A percentile compares a stretch with the other conserved stretches of the same genome.
phyloP scores from a whole-genome alignment of 1,140 invertebrate genomes.

The Glossosoma conforme region DNA sequence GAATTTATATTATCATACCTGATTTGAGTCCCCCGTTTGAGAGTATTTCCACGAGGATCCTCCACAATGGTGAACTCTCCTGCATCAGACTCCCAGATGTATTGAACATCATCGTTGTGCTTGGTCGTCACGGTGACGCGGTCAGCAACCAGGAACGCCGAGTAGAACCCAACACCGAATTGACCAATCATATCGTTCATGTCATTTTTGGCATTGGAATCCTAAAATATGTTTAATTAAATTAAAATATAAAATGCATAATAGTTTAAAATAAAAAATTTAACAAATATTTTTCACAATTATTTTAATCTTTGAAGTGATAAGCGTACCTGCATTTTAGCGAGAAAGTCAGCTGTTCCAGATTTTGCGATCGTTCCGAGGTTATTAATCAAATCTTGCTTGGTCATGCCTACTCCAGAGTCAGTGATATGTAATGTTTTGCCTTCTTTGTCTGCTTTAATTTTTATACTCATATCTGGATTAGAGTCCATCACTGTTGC shows the following conservation, averaged over 20 bases:
- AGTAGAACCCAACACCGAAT: constrained; percentile 98
- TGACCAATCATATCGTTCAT: constrained; percentile 88
- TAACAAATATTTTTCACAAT: too few relatives aligned
- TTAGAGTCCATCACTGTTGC: constrained; percentile 70
- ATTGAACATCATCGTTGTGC: constrained; percentile 91
- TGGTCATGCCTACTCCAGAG: constrained; percentile 98
- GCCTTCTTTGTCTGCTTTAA: constrained; percentile 96
- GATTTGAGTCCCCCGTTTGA: constrained; percentile 83
- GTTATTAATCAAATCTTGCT: constrained; percentile 91
- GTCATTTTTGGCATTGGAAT: constrained; percentile 49
- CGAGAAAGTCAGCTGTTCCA: constrained; percentile 96
- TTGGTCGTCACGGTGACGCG: constrained; percentile 92
- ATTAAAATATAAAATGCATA: neutral
- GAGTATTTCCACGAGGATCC: constrained; percentile 90
- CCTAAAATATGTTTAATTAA: constrained; percentile 8
- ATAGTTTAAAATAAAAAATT: too few relatives aligned
- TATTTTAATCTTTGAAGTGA: neutral
- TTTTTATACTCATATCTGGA: constrained; percentile 83
- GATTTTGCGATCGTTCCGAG: constrained; percentile 99
- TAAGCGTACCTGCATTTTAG: constrained; percentile 77
- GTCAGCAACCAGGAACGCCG: constrained; percentile 91
- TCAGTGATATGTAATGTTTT: constrained; percentile 93
- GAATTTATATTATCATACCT: too few relatives aligned
- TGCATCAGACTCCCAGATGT: constrained; percentile 98
- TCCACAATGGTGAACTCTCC: constrained; percentile 80